phyloP scores from a whole-genome alignment of 2,113 vertebrate species.

The Scophthalmus maximus region DNA sequence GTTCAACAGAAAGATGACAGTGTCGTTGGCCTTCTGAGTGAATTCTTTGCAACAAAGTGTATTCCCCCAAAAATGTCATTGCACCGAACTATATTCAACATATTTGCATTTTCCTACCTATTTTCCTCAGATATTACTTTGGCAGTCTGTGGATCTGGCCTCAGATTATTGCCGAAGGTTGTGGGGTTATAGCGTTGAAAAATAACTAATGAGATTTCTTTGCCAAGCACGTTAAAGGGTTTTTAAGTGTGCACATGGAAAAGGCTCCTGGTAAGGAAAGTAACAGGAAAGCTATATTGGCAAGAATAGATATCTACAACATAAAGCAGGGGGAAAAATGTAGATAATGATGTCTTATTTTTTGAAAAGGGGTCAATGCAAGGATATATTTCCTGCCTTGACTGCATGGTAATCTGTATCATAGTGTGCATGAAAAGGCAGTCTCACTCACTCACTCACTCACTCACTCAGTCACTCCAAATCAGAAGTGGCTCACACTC shows the following conservation, averaged over 20 bases:
- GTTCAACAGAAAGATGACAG: neutral
- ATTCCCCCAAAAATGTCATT: too few species aligned
- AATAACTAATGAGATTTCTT: too few species aligned
- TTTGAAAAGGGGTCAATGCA: neutral
- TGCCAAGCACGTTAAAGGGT: neutral
- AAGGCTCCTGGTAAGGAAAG: neutral
- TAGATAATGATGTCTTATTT: neutral
- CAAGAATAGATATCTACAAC: too few species aligned
- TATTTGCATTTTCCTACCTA: too few species aligned
- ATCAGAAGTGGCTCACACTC: conserved; percentile 25
- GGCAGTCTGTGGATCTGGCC: too few species aligned
- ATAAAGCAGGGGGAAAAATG: neutral
- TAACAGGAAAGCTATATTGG: neutral
- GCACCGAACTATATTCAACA: too few species aligned
- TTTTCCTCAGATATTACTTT: too few species aligned
- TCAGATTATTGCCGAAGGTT: too few species aligned
- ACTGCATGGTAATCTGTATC: neutral
- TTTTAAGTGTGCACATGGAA: neutral
- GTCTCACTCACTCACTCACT: neutral
- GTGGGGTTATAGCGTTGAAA: too few species aligned
- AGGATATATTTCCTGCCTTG: neutral
- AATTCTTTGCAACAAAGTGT: too few species aligned
- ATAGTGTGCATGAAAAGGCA: neutral
- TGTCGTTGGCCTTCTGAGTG: too few species aligned
- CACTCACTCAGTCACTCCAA: neutral